Evolutionary conservation across 1,140 invertebrate genomes (phyloP).

Genomic region (Solen grandis): DNA sequence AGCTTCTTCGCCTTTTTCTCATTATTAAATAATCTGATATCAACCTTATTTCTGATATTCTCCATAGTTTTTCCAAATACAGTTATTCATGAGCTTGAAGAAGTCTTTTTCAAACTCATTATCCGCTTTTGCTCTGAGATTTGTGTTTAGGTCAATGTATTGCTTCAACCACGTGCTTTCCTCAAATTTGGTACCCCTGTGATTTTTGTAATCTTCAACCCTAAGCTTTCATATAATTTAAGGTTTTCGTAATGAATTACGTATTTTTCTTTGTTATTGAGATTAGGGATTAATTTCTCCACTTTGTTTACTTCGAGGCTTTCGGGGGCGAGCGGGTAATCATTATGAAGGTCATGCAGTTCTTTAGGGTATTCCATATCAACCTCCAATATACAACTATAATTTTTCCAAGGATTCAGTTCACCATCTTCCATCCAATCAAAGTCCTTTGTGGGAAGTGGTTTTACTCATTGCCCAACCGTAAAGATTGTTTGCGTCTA

Average conservation of each 20-base stretch:
- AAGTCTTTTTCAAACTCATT: slow-evolving; percentile 80
- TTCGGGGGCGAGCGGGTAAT: slow-evolving; percentile 82
- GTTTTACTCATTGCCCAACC: slow-evolving; percentile 61
- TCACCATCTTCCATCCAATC: background rate
- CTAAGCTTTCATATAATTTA: slow-evolving; percentile 41
- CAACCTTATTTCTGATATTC: slow-evolving; percentile 69
- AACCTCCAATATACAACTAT: slow-evolving; percentile 34
- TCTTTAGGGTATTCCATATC: slow-evolving; percentile 47
- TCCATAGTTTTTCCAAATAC: slow-evolving; percentile 82
- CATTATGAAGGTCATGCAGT: slow-evolving; percentile 82
- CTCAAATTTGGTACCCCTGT: slow-evolving; percentile 39
- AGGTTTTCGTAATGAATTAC: slow-evolving; percentile 62
- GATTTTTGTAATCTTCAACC: slow-evolving; percentile 53
- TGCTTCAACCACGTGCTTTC: slow-evolving; percentile 45
- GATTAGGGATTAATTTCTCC: background rate
- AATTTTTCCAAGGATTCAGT: background rate
- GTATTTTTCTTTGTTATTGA: slow-evolving; percentile 46
- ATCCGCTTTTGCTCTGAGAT: slow-evolving; percentile 72
- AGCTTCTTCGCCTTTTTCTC: slow-evolving; percentile 63
- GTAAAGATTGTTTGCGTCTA: slow-evolving; percentile 72
- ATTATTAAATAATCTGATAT: slow-evolving; percentile 60
- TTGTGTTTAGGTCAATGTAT: slow-evolving; percentile 67
- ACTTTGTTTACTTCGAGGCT: background rate
- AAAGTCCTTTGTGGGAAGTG: slow-evolving; percentile 45
- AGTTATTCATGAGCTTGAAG: slow-evolving; percentile 80